Conservation (phyloP, 23 tunicate genomes). For the Oikopleura dioica region DNA sequence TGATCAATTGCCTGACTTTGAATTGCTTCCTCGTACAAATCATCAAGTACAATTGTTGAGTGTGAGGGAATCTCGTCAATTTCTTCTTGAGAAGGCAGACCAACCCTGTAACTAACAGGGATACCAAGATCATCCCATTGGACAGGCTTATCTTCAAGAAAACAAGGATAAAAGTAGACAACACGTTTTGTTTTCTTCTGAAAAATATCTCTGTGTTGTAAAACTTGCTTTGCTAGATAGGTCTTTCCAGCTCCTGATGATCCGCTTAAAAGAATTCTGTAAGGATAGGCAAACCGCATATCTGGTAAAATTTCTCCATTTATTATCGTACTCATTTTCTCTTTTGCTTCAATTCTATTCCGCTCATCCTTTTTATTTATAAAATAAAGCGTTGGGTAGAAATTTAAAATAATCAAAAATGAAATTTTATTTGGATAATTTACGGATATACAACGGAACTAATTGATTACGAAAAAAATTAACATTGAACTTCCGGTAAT, state of each 20-base stretch:
- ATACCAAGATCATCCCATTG: background rate
- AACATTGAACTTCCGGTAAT: too few species aligned
- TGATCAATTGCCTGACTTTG: background rate
- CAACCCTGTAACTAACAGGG: background rate
- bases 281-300: background rate
- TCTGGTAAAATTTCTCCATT: background rate
- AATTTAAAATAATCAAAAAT: too few species aligned
- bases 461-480: too few species aligned
- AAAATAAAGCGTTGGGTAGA: too few species aligned
- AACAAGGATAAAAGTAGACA: constrained; percentile 6
- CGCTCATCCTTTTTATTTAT: too few species aligned
- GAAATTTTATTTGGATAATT: too few species aligned
- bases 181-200: background rate
- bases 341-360: too few species aligned
- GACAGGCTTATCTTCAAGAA: background rate
- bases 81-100: background rate
- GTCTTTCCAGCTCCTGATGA: background rate
- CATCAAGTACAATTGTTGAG: background rate
- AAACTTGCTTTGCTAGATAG: background rate
- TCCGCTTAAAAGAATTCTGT: background rate
- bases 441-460: too few species aligned
- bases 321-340: background rate
- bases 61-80: too few species aligned
- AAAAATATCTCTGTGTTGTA: background rate
- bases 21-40: background rate